Base-by-base conservation (phyloP, 1,140 invertebrate species). In the Conus betulinus region DNA sequence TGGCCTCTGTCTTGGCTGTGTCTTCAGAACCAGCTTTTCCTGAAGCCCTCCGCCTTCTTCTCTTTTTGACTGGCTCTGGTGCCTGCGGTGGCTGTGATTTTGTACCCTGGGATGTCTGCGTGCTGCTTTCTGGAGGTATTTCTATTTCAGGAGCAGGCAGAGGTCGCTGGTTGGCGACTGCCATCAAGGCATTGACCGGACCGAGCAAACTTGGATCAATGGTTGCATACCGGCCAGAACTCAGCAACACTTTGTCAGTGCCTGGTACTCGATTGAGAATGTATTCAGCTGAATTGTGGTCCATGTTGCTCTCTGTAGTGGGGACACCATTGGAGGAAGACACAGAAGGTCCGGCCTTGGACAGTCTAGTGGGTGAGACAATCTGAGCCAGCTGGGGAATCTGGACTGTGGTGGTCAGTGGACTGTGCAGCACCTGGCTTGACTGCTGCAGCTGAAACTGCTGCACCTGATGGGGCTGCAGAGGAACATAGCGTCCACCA, bases 131-230 rank as follows among this genome's bases (percentile, higher is more conserved):
- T 25, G 39, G 15, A 15, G 71, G n/a, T 13, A 8, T 78, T 57
- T 87, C 85, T 55, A 53, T 25, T n/a, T 78, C 85, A 5, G 74
- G 85, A 7, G 74, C 74, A 27, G 85, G 85, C 74, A 79, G 53
- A 67, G 71, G 71, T 13, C 85, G 71, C 85, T 87, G 85, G n/a
- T 78, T 87, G 85, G 85, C 85, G 39, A 87, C 85, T 15, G 85
- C 85, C 85, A 87, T 87, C n/a, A 87, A 57, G 71, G 85, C 85
- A 55, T 79, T 87, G 27, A 87, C 60, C 15, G 85, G 85, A 7
- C 85, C 85, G 4, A 87, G 85, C 74, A 87, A 78, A 60, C 85
- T 87, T 53, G 85, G 85, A 51, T 87, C 85, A n/a, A 87, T 87
- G n/a, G 85, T 87, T n/a, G 85, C 85, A 10, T 55, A 57, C 8